A percentile compares a stretch with the other conserved stretches of the same genome.
These are phyloP conservation scores for Zapornia atra DNA, from an alignment of 2,113 vertebrate species.

Conservation along the genomic window DNA sequence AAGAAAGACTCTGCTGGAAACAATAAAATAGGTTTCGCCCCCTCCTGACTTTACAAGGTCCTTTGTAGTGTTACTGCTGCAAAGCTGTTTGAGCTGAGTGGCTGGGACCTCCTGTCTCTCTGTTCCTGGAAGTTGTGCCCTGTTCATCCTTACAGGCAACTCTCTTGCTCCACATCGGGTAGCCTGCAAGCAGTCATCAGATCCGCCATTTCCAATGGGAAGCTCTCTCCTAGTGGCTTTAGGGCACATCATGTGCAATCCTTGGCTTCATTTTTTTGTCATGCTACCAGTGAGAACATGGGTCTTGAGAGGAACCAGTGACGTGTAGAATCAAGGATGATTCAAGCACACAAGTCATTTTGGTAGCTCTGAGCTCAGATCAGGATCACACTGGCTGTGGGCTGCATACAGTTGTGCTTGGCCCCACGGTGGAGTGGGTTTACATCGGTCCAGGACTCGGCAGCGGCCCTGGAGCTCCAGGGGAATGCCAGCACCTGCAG, in stretches of 20 bases:
- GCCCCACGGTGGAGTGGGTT: neutral
- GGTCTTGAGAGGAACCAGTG: neutral
- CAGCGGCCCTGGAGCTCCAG: neutral
- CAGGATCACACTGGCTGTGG: neutral
- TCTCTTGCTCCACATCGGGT: neutral
- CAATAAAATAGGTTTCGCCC: neutral
- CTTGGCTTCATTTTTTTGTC: neutral
- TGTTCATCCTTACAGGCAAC: neutral
- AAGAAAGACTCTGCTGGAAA: neutral
- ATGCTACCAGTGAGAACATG: neutral
- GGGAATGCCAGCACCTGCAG: neutral
- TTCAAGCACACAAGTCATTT: neutral
- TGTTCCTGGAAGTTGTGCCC: neutral
- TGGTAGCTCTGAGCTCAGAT: neutral
- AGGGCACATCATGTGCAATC: neutral
- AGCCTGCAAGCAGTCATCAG: neutral
- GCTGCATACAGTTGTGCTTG: accelerated
- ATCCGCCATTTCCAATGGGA: neutral
- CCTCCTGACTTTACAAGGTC: neutral
- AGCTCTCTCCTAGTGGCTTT: neutral
- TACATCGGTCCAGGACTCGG: accelerated
- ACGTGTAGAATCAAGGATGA: neutral
- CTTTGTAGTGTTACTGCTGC: neutral
- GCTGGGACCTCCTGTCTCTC: neutral
- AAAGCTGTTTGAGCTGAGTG: neutral